Evolutionary conservation across 2,888 invertebrate genomes (phyloP).

Genomic region (Xanthia togata): DNA sequence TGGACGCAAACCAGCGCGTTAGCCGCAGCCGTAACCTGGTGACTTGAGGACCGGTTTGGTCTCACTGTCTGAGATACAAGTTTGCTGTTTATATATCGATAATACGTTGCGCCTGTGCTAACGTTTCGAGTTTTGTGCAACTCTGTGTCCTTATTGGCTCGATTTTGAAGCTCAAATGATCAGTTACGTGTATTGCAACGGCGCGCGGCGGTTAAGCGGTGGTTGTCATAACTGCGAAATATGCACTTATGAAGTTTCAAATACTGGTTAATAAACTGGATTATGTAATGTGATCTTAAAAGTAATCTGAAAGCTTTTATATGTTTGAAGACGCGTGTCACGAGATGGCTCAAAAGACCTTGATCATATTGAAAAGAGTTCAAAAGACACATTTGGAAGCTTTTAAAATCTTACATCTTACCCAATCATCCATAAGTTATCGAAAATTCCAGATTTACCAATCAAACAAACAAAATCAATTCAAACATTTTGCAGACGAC

Average conservation of each 20-base stretch:
- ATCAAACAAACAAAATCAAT: neutral
- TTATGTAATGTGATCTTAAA: conserved; percentile 25
- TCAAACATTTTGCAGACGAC: conserved; percentile 17
- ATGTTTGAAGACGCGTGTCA: neutral
- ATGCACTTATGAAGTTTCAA: conserved; percentile 18
- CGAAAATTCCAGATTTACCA: neutral
- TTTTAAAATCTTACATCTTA: neutral
- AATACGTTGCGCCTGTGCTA: conserved; percentile 54
- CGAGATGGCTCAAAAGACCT: neutral
- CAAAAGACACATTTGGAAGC: neutral
- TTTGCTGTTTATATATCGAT: conserved; percentile 65
- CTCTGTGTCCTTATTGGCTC: conserved; percentile 43
- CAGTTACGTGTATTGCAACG: conserved; percentile 46
- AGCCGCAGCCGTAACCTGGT: conserved; percentile 59
- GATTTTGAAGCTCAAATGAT: conserved; percentile 54
- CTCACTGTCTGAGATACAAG: conserved; percentile 59
- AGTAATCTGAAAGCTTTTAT: conserved; percentile 15
- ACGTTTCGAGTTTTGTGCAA: conserved; percentile 63
- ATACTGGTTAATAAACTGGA: conserved; percentile 3
- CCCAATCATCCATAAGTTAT: neutral
- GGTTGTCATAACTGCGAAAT: conserved; percentile 41
- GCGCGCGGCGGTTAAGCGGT: conserved; percentile 35
- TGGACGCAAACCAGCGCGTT: conserved; percentile 68
- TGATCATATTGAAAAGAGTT: neutral
- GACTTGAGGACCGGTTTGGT: conserved; percentile 65